phyloP scores from a whole-genome alignment of 2,797 vertebrate genomes.

The Enteromius afrohamiltoni region DNA sequence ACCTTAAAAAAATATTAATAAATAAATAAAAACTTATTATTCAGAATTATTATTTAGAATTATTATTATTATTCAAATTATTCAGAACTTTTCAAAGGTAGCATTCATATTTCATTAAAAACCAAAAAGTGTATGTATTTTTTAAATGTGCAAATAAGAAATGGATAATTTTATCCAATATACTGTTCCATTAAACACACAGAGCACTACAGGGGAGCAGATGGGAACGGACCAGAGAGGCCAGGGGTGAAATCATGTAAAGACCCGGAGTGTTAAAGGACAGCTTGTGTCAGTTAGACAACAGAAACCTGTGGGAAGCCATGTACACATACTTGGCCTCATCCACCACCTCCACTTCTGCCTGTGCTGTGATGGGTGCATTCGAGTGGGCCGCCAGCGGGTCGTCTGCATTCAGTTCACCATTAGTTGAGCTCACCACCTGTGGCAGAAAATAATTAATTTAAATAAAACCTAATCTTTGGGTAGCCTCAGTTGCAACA shows the following conservation, averaged over 20 bases:
- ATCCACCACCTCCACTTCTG: slow-evolving; percentile 96
- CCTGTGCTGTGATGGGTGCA: slow-evolving; percentile 90
- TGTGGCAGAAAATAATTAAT: slow-evolving; percentile 68
- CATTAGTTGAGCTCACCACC: slow-evolving; percentile 98
- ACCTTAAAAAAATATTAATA: too few species aligned
- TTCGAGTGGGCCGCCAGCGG: slow-evolving; percentile 90
- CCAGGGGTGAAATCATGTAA: neutral
- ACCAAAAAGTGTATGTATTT: neutral
- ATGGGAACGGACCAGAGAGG: slow-evolving; percentile 17
- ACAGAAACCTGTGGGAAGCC: neutral
- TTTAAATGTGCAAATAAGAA: neutral
- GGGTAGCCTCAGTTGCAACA: neutral
- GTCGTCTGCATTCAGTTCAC: slow-evolving; percentile 95
- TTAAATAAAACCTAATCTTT: slow-evolving; percentile 37
- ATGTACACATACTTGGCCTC: slow-evolving; percentile 94
- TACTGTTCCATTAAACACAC: neutral
- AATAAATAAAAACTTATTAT: too few species aligned
- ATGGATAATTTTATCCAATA: neutral
- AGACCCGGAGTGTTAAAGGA: neutral
- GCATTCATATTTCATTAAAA: neutral
- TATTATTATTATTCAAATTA: too few species aligned
- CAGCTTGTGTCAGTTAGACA: neutral
- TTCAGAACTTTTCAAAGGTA: too few species aligned
- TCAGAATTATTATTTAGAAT: too few species aligned
- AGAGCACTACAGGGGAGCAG: neutral